Base-by-base conservation (phyloP, 2,113 vertebrate species). In the Entomyzon cyanotis region DNA sequence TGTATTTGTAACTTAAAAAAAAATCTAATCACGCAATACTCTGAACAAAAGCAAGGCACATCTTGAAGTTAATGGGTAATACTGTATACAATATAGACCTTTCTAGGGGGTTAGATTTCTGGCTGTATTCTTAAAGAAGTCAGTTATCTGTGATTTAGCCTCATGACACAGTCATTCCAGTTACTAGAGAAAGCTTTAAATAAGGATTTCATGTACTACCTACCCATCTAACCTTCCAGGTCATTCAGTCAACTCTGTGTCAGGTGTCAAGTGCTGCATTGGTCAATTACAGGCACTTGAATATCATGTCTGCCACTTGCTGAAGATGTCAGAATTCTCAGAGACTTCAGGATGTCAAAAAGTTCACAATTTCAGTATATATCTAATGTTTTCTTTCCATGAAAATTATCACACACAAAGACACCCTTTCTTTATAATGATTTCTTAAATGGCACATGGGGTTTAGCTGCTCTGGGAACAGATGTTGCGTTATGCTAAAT, bases 261-360 rank as follows among this genome's bases (percentile, higher is more conserved):
- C 94, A 95, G 60, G 71, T 96, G 90, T 96, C 68, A 94, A 91
- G 91, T 91, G 95, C 83, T 92, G 82, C 94, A 83, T 18, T 96
- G 95, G 97, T 95, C 97, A 98, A 97, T 98, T 97, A 97, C 69
- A 94, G 96, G 94, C 94, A 96, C 88, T 97, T 97, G 96, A 98
- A 98, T 93, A 98, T 90, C 31, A 18, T 89, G 74, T 73, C 73
- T 96, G 89, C 84, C 95, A 95, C 93, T 97, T 96, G 79, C 95
- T 97, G 94, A 93, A 97, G 96, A 95, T 95, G 94, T 96, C 73
- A 93, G 79, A 97, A 92, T 96, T 96, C 95, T 95, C 95, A 95
- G 96, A 94, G 84, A 95, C 49, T 90, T 91, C 67, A 90, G 64
- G 85, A 85, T 96, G 85, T 59, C 87, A 95, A 39, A 15, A 92